Conservation (phyloP, 2,797 vertebrate species). For the Cynodonichthys magdalenae region DNA sequence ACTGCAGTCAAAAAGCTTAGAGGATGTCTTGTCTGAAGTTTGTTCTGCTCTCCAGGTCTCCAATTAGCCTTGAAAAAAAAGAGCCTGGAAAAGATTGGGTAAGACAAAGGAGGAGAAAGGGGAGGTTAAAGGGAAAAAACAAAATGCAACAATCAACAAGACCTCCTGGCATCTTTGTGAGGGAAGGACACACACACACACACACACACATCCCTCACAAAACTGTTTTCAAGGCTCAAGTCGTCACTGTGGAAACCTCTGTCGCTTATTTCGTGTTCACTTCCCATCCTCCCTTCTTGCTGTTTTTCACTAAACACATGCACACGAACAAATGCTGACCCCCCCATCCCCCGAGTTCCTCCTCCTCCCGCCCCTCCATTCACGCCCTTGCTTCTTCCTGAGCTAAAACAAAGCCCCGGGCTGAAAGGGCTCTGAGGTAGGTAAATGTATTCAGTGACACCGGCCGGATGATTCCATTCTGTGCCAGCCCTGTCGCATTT, state of each 20-base stretch:
- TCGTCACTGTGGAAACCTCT: conserved; percentile 90
- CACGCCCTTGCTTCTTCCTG: conserved; percentile 80
- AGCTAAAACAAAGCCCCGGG: conserved; percentile 81
- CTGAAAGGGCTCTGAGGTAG: conserved; percentile 97
- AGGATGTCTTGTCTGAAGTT: conserved; percentile 63
- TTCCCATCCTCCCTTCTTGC: conserved; percentile 62
- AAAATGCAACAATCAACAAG: conserved; percentile 78
- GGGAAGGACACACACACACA: conserved; percentile 29
- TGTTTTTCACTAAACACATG: conserved; percentile 75
- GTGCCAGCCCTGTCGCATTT: conserved; percentile 91
- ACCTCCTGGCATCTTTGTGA: conserved; percentile 64
- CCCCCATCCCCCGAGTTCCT: conserved; percentile 23
- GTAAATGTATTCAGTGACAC: conserved; percentile 99
- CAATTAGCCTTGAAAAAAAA: conserved; percentile 78
- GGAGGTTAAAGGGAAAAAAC: conserved; percentile 67
- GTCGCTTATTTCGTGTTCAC: conserved; percentile 66
- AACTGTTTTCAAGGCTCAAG: conserved; percentile 65
- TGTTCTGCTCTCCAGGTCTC: conserved; percentile 69
- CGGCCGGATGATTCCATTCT: conserved; percentile 98
- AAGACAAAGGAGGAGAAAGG: conserved; percentile 64
- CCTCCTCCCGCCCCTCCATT: conserved; percentile 79
- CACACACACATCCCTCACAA: conserved; percentile 52
- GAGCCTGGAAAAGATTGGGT: conserved; percentile 61
- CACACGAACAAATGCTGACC: conserved; percentile 44
- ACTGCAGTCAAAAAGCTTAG: conserved; percentile 69